These are phyloP conservation scores for Therioaphis trifolii DNA, from an alignment of 2,888 invertebrate species.

Conservation along the genomic window DNA sequence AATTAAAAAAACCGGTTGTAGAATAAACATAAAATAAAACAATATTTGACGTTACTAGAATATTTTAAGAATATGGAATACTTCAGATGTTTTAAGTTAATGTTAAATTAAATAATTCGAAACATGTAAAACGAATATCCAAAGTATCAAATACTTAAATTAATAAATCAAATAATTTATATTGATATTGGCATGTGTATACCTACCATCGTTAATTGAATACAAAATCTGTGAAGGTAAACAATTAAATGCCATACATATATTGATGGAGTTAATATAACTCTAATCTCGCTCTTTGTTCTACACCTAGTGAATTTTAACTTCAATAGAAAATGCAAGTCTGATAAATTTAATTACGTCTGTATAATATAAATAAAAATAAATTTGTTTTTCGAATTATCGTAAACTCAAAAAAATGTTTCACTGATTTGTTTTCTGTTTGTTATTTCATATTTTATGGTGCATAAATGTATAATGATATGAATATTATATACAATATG, in stretches of 20 bases:
- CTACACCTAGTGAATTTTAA: not conserved
- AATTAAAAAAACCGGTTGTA: no score
- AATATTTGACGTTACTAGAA: no score
- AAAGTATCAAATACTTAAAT: not conserved
- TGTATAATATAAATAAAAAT: no score
- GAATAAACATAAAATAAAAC: no score
- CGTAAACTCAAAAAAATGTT: not conserved
- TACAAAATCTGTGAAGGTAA: not conserved
- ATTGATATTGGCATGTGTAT: not conserved
- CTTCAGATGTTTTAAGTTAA: no score
- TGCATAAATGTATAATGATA: not conserved
- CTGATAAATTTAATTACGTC: not conserved
- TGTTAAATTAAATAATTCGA: not conserved
- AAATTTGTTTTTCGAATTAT: no score
- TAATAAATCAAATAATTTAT: conserved; percentile 6
- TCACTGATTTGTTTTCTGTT: not conserved
- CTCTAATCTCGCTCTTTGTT: not conserved
- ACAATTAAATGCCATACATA: no score
- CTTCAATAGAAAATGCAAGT: not conserved
- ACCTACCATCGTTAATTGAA: conserved; percentile 2
- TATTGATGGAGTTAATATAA: not conserved
- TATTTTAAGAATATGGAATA: no score
- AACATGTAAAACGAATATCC: not conserved
- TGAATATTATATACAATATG: not conserved
- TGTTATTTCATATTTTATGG: not conserved